Evolutionary conservation across 2,113 vertebrate species (phyloP).

Genomic region (Microcebus lehilahytsara): DNA sequence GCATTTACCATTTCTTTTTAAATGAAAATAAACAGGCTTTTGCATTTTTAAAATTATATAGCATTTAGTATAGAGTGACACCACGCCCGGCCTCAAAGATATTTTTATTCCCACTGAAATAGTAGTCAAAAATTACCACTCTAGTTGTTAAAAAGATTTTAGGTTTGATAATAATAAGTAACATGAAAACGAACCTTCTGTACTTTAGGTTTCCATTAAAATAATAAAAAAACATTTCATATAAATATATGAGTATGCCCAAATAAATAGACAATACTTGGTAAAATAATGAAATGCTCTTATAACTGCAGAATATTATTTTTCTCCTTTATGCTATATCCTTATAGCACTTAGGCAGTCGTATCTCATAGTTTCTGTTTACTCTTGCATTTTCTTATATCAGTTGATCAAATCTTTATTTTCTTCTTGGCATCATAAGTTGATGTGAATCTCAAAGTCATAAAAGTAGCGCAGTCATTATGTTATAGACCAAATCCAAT

Average conservation of each 20-base stretch:
- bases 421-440: background rate
- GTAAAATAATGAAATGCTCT: background rate
- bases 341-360: background rate
- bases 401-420: background rate
- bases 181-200: background rate
- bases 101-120: background rate
- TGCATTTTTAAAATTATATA: background rate
- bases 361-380: background rate
- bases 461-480: background rate
- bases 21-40: background rate
- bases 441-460: background rate
- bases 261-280: background rate
- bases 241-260: background rate
- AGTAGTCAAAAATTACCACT: background rate
- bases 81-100: too few species aligned
- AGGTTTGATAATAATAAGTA: background rate
- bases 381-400: background rate
- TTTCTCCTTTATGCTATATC: background rate
- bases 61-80: background rate
- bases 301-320: background rate
- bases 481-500: background rate
- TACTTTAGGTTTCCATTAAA: background rate
- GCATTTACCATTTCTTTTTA: background rate
- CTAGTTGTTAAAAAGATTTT: background rate
- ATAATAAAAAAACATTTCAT: background rate